Evolutionary conservation across 2,888 invertebrate genomes (phyloP).

Genomic region (Scaptomyza flava): DNA sequence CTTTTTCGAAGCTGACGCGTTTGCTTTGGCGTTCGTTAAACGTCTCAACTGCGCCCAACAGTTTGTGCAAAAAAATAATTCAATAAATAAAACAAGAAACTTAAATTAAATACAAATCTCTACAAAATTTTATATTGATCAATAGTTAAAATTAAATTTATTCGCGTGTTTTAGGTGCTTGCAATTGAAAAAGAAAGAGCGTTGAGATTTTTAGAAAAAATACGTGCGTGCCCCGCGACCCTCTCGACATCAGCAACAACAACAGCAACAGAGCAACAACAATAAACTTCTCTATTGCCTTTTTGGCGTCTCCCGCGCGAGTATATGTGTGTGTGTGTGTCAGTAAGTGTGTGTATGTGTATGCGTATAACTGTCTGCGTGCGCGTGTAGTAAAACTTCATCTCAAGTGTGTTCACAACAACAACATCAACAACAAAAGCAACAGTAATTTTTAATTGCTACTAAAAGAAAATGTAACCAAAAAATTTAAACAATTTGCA

Average conservation of each 20-base stretch:
- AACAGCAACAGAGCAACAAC: slow-evolving; percentile 39
- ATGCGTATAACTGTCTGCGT: slow-evolving; percentile 35
- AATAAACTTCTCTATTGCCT: slow-evolving; percentile 55
- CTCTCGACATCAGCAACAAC: slow-evolving; percentile 28
- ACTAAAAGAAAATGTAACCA: slow-evolving; percentile 22
- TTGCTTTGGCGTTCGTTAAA: slow-evolving; percentile 66
- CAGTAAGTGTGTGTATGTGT: slow-evolving; percentile 32
- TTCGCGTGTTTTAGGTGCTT: slow-evolving; percentile 6
- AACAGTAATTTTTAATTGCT: slow-evolving; percentile 35
- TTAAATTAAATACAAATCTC: slow-evolving; percentile 29
- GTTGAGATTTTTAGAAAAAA: slow-evolving; percentile 7
- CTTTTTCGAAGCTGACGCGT: slow-evolving; percentile 78
- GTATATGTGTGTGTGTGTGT: slow-evolving; percentile 44
- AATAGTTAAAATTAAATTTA: neutral
- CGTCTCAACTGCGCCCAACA: slow-evolving; percentile 60
- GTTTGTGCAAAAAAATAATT: slow-evolving; percentile 57
- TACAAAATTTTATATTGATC: slow-evolving; percentile 8
- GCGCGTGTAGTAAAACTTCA: slow-evolving; percentile 50
- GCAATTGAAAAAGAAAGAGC: slow-evolving; percentile 8
- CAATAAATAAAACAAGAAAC: slow-evolving; percentile 18
- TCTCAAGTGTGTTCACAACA: slow-evolving; percentile 61
- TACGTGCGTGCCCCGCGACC: slow-evolving; percentile 26
- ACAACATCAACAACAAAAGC: slow-evolving; percentile 32
- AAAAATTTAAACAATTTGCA: slow-evolving; percentile 48
- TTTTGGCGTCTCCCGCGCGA: slow-evolving; percentile 61